Conservation (phyloP, 2,113 vertebrate species). For the Okapia johnstoni region DNA sequence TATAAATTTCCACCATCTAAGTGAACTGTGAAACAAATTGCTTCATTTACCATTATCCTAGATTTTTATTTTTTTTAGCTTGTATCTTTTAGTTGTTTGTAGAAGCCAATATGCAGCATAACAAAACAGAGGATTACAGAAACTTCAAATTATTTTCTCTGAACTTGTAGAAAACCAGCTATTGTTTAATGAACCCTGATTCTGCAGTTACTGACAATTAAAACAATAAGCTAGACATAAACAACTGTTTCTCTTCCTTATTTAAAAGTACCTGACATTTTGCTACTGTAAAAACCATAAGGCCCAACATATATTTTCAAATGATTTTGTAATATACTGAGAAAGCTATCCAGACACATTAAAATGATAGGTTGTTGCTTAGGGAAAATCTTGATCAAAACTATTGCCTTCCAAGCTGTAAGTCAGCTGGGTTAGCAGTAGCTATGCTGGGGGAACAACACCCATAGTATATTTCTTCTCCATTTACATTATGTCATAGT, state of each 20-base stretch:
- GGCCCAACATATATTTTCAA: slow-evolving; percentile 10
- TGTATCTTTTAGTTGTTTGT: slow-evolving; percentile 27
- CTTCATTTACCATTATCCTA: slow-evolving; percentile 61
- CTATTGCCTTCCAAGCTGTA: neutral
- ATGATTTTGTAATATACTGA: slow-evolving; percentile 31
- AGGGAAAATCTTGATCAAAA: neutral
- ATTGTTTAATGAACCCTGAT: slow-evolving; percentile 67
- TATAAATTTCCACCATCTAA: slow-evolving; percentile 54
- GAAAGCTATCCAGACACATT: neutral
- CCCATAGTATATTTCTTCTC: neutral
- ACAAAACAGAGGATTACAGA: slow-evolving; percentile 43
- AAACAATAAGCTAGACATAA: slow-evolving; percentile 52
- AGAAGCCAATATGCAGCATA: slow-evolving; percentile 56
- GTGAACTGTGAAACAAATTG: slow-evolving; percentile 73
- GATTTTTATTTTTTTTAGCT: neutral
- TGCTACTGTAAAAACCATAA: slow-evolving; percentile 28
- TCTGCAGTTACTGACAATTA: slow-evolving; percentile 43
- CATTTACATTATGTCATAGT: neutral
- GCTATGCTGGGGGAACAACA: neutral
- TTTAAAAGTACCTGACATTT: slow-evolving; percentile 45
- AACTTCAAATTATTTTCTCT: slow-evolving; percentile 59
- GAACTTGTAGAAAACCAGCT: slow-evolving; percentile 47
- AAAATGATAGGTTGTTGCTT: neutral
- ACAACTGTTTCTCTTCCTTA: slow-evolving; percentile 46
- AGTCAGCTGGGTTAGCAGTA: neutral